Evolutionary conservation across 2,888 invertebrate genomes (phyloP), one percentile per base, ranked within the genome.

Genomic region (Axea sp.): DNA sequence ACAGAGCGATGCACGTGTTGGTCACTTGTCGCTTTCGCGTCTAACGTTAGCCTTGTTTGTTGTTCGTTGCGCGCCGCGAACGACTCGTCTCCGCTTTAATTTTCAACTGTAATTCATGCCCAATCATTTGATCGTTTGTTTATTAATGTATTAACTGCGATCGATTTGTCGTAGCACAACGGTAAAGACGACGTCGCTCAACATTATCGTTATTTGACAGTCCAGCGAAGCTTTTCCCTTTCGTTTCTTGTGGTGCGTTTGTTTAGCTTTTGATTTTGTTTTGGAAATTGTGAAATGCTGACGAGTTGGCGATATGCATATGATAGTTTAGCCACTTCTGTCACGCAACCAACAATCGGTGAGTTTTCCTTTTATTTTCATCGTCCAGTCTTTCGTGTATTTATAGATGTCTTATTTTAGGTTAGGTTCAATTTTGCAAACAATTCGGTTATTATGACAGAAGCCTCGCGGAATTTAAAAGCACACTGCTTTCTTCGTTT

Each of bases 271-370:
- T 14, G 9, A 8, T 39, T 68, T 57, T 37, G 53, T 17, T 53
- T 39, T 47, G 76, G 82, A 80, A 80, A 77, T 80, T 75, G 84
- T 84, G 84, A 84, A 79, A 84, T 84, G 84, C 84, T 82, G 83
- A 84, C 79, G 76, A 79, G 83, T 76, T 82, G 81, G 82, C 82
- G 76, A 77, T 77, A 83, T 81, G 82, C 77, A 60, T 77, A 74
- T 73, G 76, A 79, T 78, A 76, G 74, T 75, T 77, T 83, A 84
- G 79, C 78, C 73, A 78, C 74, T 75, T 79, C 77, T 75, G 78
- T 80, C 57, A 76, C 78, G 76, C 79, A 77, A 77, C 77, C 69
- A 65, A 64, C 67, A 76, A 80, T 71, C 76, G 79, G 84, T 84
- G 71, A 84, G 84, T 82, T 4, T 39, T 22, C 11, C 5, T n/a